A percentile compares a stretch with the other conserved stretches of the same genome.
These are phyloP conservation scores for Silurus asotus DNA, from an alignment of 2,113 vertebrate species.

Conservation along the genomic window DNA sequence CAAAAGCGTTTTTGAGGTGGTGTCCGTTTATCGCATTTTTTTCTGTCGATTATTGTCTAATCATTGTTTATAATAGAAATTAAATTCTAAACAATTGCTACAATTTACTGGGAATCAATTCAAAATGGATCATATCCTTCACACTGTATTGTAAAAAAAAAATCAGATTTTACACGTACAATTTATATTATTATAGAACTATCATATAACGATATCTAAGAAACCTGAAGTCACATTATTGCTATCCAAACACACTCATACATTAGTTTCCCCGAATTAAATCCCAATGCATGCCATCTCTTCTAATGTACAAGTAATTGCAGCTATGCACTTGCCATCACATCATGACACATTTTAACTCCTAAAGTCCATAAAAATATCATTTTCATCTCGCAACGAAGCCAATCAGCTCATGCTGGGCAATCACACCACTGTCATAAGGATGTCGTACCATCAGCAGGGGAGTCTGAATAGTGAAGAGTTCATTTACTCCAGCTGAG, in stretches of 20 bases:
- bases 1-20: no score
- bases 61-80: neutral
- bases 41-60: no score
- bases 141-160: neutral
- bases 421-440: neutral
- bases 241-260: neutral
- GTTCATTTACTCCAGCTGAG: constrained; percentile 58
- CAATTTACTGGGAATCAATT: neutral
- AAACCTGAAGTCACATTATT: neutral
- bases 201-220: neutral
- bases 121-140: neutral
- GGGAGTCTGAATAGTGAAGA: constrained; percentile 46
- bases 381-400: constrained; percentile 40
- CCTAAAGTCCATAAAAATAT: constrained; percentile 27
- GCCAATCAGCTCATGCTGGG: constrained; percentile 31
- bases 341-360: constrained; percentile 18
- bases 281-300: neutral
- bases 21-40: no score
- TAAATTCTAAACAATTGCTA: neutral
- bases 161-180: neutral
- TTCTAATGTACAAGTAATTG: neutral
- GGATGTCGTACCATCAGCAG: constrained; percentile 31
- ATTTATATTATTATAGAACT: neutral
- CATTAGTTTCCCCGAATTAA: neutral
- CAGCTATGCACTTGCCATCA: neutral